These are phyloP conservation scores for Nycticorax nycticorax DNA, from an alignment of 2,113 vertebrate species.

Conservation along the genomic window DNA sequence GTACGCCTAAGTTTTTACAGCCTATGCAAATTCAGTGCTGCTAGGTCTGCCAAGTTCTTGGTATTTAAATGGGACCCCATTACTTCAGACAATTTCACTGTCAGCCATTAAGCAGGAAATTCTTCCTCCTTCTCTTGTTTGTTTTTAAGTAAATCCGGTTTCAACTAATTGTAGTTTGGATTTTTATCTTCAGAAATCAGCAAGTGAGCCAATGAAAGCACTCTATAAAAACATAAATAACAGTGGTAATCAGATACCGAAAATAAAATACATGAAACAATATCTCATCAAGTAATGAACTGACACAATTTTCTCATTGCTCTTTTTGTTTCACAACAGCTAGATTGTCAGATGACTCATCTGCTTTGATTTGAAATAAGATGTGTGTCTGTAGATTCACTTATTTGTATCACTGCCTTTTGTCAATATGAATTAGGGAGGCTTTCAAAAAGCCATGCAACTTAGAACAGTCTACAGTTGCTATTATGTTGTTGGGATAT, in stretches of 20 bases:
- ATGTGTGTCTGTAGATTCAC: neutral
- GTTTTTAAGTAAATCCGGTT: conserved; percentile 40
- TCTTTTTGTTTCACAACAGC: conserved; percentile 6
- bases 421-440: neutral
- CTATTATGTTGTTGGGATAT: neutral
- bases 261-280: conserved; percentile 24
- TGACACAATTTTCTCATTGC: conserved; percentile 33
- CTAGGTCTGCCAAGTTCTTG: conserved; percentile 27
- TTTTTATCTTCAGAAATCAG: conserved; percentile 16
- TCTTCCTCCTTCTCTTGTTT: conserved; percentile 38
- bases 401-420: neutral
- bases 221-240: conserved; percentile 11
- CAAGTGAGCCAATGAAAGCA: conserved; percentile 27
- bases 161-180: conserved; percentile 20
- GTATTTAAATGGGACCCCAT: conserved; percentile 30
- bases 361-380: conserved; percentile 14
- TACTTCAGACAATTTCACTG: conserved; percentile 30
- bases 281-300: conserved; percentile 27
- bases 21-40: conserved; percentile 33
- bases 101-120: conserved; percentile 36
- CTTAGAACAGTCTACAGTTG: neutral
- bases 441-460: neutral
- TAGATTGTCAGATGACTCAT: conserved; percentile 28
- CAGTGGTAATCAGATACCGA: conserved; percentile 9
- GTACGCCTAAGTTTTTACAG: neutral